Conservation (phyloP, 1,140 invertebrate species). For the Drepana arcuata region DNA sequence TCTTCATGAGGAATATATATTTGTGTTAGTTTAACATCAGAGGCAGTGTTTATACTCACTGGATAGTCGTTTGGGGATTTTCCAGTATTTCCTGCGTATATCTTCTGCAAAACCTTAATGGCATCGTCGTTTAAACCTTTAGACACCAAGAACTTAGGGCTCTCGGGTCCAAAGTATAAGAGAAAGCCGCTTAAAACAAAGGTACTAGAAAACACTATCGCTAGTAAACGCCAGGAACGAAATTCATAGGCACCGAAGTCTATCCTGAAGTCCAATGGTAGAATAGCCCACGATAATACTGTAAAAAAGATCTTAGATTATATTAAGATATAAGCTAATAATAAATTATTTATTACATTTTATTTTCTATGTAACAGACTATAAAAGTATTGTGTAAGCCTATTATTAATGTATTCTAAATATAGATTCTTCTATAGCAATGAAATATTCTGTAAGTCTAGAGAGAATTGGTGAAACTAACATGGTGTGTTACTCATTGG, state of each 20-base stretch:
- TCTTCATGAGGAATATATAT: too few species aligned
- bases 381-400: too few species aligned
- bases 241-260: background rate
- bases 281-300: background rate
- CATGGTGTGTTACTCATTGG: too few species aligned
- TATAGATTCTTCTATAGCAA: too few species aligned
- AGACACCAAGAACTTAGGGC: conserved; percentile 87
- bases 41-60: conserved; percentile 52
- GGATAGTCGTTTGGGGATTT: conserved; percentile 75
- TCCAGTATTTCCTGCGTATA: conserved; percentile 76
- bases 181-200: background rate
- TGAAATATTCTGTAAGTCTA: too few species aligned
- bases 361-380: too few species aligned
- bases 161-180: conserved; percentile 73
- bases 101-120: conserved; percentile 72
- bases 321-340: too few species aligned
- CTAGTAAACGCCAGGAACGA: background rate
- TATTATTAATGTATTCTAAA: too few species aligned
- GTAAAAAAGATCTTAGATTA: too few species aligned
- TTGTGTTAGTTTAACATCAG: background rate
- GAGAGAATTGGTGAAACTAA: too few species aligned
- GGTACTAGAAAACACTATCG: background rate
- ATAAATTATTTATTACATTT: too few species aligned
- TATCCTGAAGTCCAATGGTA: background rate
- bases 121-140: conserved; percentile 79